Evolutionary conservation across 2,797 vertebrate genomes (phyloP).

Genomic region (Tapirus indicus): DNA sequence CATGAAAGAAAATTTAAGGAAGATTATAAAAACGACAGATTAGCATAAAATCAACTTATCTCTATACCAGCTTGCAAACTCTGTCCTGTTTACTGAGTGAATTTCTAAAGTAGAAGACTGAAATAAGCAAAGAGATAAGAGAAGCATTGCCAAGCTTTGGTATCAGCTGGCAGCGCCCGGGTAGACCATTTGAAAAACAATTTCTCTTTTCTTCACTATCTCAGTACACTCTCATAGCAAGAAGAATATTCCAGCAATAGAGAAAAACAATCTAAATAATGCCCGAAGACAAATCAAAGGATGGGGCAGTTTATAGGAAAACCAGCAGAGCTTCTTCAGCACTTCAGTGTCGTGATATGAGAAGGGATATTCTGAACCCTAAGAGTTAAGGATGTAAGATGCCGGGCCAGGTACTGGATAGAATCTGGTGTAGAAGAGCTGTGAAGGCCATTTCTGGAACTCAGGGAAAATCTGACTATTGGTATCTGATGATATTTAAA

Average conservation of each 20-base stretch:
- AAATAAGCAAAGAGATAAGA: background rate
- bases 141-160: background rate
- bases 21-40: background rate
- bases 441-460: background rate
- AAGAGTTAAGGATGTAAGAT: background rate
- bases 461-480: background rate
- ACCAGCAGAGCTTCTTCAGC: background rate
- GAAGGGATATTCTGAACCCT: background rate
- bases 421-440: background rate
- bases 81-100: background rate
- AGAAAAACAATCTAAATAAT: background rate
- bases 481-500: background rate
- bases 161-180: background rate
- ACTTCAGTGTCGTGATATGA: background rate
- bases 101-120: background rate
- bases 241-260: background rate
- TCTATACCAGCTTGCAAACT: background rate
- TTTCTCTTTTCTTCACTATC: background rate
- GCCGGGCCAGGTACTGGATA: too few relatives aligned
- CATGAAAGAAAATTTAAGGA: background rate
- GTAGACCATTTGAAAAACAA: background rate
- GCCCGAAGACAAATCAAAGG: background rate
- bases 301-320: background rate
- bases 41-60: background rate
- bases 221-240: background rate